Conservation (phyloP, 2,113 vertebrate species). For the Oceanites oceanicus region DNA sequence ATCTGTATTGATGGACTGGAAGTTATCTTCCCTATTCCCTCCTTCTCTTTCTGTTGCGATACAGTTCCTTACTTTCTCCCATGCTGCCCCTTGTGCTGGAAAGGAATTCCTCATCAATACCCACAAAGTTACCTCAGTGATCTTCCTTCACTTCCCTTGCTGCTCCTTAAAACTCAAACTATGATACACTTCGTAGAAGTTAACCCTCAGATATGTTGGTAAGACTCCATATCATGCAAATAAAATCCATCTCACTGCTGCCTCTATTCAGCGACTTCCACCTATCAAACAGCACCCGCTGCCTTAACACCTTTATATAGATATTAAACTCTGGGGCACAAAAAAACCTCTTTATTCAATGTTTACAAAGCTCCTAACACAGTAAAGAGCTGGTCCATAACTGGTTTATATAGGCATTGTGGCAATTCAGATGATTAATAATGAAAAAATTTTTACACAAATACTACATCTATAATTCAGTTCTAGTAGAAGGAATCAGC, state of each 20-base stretch:
- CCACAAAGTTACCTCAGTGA: background rate
- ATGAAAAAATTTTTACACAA: background rate
- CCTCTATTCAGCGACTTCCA: background rate
- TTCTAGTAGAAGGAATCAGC: background rate
- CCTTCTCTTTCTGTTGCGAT: background rate
- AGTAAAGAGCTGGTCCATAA: background rate
- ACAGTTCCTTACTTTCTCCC: background rate
- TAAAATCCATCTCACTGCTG: background rate
- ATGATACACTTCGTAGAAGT: background rate
- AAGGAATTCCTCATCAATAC: background rate
- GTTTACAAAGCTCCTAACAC: background rate
- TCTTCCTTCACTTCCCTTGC: background rate
- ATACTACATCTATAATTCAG: background rate
- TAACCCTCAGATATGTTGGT: background rate
- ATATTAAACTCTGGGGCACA: background rate
- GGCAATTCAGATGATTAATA: background rate
- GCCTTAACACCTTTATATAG: background rate
- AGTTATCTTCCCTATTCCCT: background rate
- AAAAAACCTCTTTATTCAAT: background rate
- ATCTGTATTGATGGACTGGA: too few species aligned
- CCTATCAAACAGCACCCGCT: background rate
- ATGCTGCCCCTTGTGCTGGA: background rate
- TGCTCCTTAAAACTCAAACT: background rate
- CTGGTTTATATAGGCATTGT: background rate
- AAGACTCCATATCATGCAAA: background rate